Evolutionary conservation across 2,888 invertebrate species (phyloP), one percentile per base, ranked within the genome.

Genomic region (Agrochola lota): DNA sequence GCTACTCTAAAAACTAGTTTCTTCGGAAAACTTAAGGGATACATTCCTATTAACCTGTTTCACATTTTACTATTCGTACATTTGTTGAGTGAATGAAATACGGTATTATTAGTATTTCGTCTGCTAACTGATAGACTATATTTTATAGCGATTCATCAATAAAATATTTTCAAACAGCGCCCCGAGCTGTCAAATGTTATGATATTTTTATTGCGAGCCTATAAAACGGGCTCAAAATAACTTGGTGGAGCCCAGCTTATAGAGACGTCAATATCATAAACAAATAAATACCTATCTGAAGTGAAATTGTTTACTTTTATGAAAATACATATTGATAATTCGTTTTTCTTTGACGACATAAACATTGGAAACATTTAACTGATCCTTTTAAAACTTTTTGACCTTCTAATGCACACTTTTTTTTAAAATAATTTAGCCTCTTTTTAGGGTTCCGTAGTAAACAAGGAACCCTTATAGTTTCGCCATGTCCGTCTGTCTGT

Each of bases 161-260:
- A 90, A 89, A 88, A 89, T 86, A 87, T 85, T 86, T 88, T 77
- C 83, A 79, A 87, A 88, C 84, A 77, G 80, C 89, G 77, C 81
- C 71, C 71, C 15, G 74, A 74, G 85, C 88, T 87, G 86, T 90
- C 87, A 89, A 89, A 89, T 83, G 78, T 88, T 87, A 90, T 88
- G 87, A 85, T 87, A 84, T 87, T 90, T 90, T 90, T 89, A 90
- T 89, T 86, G 83, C 80, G 11, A 52, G 62, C 64, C 79, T 69
- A 86, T 90, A 89, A 90, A 89, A 83, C 67, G 66, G 63, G 74
- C 76, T 84, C 59, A 73, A 86, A 87, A 85, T 86, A 83, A 81
- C 84, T 85, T 78, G 64, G 76, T 64, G 69, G 66, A 66, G 62
- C 73, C 70, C 77, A 75, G 85, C 77, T 83, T 84, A 87, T 75